Conservation (phyloP, 2,113 vertebrate species). For the Elephantulus edwardii region DNA sequence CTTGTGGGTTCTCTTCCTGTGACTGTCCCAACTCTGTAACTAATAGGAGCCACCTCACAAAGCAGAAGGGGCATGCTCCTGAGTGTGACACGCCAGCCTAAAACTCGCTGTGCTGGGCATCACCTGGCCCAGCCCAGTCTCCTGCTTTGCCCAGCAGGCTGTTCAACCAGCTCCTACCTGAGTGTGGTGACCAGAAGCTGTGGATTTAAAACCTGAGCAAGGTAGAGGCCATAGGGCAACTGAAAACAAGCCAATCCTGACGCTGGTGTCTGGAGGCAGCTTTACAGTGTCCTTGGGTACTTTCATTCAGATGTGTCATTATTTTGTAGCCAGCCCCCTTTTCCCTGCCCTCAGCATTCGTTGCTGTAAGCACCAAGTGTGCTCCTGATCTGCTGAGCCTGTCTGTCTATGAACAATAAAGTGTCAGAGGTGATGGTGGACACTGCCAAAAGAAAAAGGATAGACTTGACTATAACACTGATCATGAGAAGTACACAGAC, state of each 20-base stretch:
- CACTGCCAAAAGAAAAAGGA: too few species aligned
- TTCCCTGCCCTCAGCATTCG: fast-evolving
- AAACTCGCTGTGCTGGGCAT: neutral
- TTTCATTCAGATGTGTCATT: neutral
- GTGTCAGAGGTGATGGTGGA: neutral
- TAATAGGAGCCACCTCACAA: too few species aligned
- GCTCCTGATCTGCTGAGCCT: neutral
- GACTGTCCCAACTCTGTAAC: too few species aligned
- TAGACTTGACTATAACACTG: too few species aligned
- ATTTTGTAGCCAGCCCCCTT: neutral
- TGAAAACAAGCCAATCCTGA: too few species aligned
- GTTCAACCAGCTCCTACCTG: neutral
- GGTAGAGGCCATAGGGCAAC: fast-evolving
- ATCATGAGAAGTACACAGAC: too few species aligned
- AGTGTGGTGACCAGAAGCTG: fast-evolving
- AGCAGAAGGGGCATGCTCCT: neutral
- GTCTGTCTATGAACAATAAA: conserved; percentile 55
- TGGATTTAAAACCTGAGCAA: neutral
- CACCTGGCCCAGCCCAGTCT: too few species aligned
- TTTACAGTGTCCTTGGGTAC: too few species aligned
- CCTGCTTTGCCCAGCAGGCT: too few species aligned
- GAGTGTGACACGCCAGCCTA: neutral
- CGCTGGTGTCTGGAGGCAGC: too few species aligned
- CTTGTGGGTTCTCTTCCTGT: neutral
- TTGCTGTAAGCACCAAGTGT: neutral